Evolutionary conservation across 1,140 invertebrate species (phyloP).

Genomic region (Hylyphantes graminicola): DNA sequence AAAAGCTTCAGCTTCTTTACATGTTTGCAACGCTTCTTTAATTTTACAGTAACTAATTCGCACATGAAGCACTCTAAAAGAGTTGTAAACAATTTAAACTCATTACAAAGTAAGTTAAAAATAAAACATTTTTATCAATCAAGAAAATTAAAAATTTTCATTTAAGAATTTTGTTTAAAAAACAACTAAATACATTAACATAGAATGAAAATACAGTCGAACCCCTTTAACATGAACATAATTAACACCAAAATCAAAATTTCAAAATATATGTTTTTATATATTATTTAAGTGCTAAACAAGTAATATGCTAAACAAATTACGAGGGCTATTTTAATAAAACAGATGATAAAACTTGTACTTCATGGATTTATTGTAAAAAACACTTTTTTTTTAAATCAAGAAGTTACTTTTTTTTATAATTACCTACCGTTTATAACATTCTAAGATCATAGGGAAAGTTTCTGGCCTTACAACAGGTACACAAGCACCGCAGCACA

Average conservation of each 20-base stretch:
- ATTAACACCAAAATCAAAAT: no score
- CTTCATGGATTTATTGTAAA: no score
- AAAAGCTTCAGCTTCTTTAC: slow-evolving; percentile 72
- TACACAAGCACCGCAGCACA: slow-evolving; percentile 64
- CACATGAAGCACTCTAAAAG: slow-evolving; percentile 80
- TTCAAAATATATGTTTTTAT: no score
- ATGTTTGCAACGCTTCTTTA: slow-evolving; percentile 76
- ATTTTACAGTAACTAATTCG: slow-evolving; percentile 84
- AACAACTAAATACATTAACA: neutral
- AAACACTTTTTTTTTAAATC: neutral
- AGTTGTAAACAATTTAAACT: neutral
- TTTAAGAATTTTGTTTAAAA: slow-evolving; percentile 2
- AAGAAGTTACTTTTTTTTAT: neutral
- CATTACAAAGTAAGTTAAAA: no score
- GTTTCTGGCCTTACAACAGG: slow-evolving; percentile 39
- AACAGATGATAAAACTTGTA: no score
- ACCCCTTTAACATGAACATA: no score
- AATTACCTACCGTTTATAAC: slow-evolving; percentile 32
- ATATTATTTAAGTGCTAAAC: no score
- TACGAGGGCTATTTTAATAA: no score
- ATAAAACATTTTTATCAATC: no score
- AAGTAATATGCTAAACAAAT: no score
- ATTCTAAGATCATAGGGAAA: slow-evolving; percentile 17
- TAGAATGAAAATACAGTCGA: neutral
- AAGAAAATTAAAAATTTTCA: no score